A percentile compares a stretch with the other conserved stretches of the same genome.
phyloP scores from a whole-genome alignment of 2,797 vertebrate species.

The Hapalemur alaotrensis region DNA sequence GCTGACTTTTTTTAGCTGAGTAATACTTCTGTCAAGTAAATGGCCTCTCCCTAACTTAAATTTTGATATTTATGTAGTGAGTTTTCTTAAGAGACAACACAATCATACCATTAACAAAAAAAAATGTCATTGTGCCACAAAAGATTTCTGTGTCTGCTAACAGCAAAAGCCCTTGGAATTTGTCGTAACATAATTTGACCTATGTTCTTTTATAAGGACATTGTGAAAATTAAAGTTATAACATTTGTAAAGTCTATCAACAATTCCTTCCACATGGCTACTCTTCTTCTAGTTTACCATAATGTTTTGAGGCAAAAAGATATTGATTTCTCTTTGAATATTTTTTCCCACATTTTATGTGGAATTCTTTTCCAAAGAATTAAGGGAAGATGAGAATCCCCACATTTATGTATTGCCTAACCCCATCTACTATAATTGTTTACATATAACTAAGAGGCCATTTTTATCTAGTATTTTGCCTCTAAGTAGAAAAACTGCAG shows the following conservation, averaged over 20 bases:
- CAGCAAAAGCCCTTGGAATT: not conserved
- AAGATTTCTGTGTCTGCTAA: not conserved
- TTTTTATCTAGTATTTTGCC: slow-evolving; percentile 71
- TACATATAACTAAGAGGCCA: slow-evolving; percentile 24
- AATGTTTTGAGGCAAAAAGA: not conserved
- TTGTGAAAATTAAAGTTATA: not conserved
- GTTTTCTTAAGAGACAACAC: slow-evolving; percentile 6
- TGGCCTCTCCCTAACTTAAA: not conserved
- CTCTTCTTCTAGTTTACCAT: not conserved
- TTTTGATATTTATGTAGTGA: not conserved
- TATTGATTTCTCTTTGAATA: not conserved
- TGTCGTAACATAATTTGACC: not conserved
- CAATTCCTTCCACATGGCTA: not conserved
- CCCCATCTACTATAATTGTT: fast-evolving
- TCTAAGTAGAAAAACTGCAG: slow-evolving; percentile 24
- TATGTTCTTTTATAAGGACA: not conserved
- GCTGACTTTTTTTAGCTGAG: not conserved
- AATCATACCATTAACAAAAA: not conserved
- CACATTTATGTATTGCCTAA: slow-evolving; percentile 59
- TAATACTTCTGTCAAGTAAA: slow-evolving; percentile 32
- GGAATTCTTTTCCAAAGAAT: not conserved
- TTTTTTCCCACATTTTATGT: not conserved
- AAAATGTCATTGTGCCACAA: not conserved
- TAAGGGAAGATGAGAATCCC: not conserved
- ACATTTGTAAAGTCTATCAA: not conserved